Percentiles rank a stretch among this genome's conserved stretches.
These are phyloP conservation scores for Plemyria rubiginata DNA, from an alignment of 2,888 invertebrate genomes.

Conservation along the genomic window DNA sequence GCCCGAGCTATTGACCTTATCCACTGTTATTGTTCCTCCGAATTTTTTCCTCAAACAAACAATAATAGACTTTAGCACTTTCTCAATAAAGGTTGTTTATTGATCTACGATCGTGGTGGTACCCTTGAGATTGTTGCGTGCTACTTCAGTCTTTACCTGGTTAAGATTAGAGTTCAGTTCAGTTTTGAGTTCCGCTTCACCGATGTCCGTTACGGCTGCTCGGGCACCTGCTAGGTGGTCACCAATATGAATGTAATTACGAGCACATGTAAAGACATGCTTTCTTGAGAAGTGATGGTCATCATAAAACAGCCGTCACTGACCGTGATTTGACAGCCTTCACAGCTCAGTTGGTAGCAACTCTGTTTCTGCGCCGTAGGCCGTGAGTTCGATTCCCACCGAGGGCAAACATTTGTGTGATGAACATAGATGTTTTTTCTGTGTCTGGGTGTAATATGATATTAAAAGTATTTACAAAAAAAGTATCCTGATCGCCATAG, in stretches of 20 bases:
- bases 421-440: too few relatives aligned
- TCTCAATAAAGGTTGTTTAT: conserved; percentile 64
- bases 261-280: conserved; percentile 53
- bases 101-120: conserved; percentile 52
- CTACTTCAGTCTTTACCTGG: conserved; percentile 44
- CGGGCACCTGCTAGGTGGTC: conserved; percentile 77
- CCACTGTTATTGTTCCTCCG: conserved; percentile 56
- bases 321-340: background rate
- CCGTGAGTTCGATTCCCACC: too few relatives aligned
- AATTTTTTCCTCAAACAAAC: conserved; percentile 36
- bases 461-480: too few relatives aligned
- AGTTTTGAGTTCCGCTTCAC: conserved; percentile 59
- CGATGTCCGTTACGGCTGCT: conserved; percentile 71
- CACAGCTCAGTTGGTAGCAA: too few relatives aligned
- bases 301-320: background rate
- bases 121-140: conserved; percentile 56
- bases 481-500: too few relatives aligned
- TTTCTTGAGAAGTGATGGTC: background rate
- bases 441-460: too few relatives aligned
- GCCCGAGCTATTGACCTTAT: conserved; percentile 78
- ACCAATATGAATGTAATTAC: conserved; percentile 82
- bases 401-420: too few relatives aligned
- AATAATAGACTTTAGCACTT: conserved; percentile 59
- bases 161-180: conserved; percentile 30
- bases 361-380: too few relatives aligned